Evolutionary conservation across 2,888 invertebrate species (phyloP), one percentile per base, ranked within the genome.

Genomic region (Tetropium fuscum): DNA sequence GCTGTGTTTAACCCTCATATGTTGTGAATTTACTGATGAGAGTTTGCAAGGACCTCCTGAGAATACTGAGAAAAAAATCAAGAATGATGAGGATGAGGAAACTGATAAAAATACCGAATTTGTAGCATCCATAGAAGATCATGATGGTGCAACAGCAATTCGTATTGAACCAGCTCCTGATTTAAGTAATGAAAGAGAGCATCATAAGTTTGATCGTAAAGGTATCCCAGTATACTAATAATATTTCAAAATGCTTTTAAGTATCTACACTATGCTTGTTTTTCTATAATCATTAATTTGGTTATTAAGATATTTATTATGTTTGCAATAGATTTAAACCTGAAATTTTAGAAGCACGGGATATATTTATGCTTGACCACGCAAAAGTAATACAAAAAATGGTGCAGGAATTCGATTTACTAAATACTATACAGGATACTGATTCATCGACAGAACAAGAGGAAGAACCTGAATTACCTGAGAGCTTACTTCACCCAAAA

Each of bases 381-480:
- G 79, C 76, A 6, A 80, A 79, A 68, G 78, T 75, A 66, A 83
- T 74, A 63, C 85, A 72, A 80, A 84, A 78, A 81, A 83, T 74
- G 82, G 83, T 75, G 54, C 84, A 64, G 71, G 85, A 74, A 75
- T 76, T 80, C 18, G 79, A 80, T 48, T 53, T 64, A n/a, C 43
- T 70, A 4, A 63, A 60, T 40, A 62, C 16, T 18, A 32, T 62
- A 11, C 61, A 66, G 40, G 61, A 62, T 11, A 60, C 32, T 15
- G 71, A 83, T 40, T 80, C 83, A 43, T 80, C 82, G 0, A 83
- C 84, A 60, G 86, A 87, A 30, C 80, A 86, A 19, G 75, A 85
- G 41, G 85, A 85, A 64, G 81, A 84, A 40, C 79, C 87, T 13
- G 84, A 84, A 4, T 79, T 84, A 8, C 75, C 84, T n/a, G 83